These are phyloP conservation scores for Physeter macrocephalus DNA, from an alignment of 2,113 vertebrate genomes.

Conservation along the genomic window DNA sequence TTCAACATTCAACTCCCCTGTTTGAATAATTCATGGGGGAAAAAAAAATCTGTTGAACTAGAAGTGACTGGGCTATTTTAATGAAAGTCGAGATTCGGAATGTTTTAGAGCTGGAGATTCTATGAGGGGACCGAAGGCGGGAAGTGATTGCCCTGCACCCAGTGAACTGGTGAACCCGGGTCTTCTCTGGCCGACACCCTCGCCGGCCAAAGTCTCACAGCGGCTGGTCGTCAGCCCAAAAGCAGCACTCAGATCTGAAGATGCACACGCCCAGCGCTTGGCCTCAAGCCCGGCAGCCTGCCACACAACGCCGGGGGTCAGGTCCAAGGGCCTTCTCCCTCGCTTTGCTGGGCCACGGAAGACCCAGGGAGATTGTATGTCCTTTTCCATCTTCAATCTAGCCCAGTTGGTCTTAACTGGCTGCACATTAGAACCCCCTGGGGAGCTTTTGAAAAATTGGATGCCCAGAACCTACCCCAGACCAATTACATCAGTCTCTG, in stretches of 20 bases:
- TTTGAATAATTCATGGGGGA: slow-evolving; percentile 62
- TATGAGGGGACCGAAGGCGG: not conserved
- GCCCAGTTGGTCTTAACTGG: not conserved
- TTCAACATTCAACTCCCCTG: slow-evolving; percentile 55
- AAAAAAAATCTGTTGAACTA: slow-evolving; percentile 55
- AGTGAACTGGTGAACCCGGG: not conserved
- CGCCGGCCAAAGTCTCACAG: not conserved
- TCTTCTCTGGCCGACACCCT: not conserved
- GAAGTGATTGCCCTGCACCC: not conserved
- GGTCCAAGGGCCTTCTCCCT: not conserved
- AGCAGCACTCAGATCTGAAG: not conserved
- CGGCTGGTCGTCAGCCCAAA: not conserved
- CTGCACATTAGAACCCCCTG: not conserved
- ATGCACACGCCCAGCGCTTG: accelerated
- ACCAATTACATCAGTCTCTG: not conserved
- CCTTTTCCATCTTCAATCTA: not conserved
- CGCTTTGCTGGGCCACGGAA: not conserved
- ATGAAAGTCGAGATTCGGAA: not conserved
- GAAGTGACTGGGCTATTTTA: slow-evolving; percentile 60
- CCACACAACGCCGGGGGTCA: not conserved
- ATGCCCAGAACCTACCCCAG: not conserved
- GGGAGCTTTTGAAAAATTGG: not conserved
- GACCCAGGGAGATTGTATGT: not conserved
- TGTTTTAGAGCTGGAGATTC: not conserved
- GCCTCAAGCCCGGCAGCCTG: not conserved